Evolutionary conservation across 2,113 vertebrate species (phyloP).

Genomic region (Tenrec ecaudatus): DNA sequence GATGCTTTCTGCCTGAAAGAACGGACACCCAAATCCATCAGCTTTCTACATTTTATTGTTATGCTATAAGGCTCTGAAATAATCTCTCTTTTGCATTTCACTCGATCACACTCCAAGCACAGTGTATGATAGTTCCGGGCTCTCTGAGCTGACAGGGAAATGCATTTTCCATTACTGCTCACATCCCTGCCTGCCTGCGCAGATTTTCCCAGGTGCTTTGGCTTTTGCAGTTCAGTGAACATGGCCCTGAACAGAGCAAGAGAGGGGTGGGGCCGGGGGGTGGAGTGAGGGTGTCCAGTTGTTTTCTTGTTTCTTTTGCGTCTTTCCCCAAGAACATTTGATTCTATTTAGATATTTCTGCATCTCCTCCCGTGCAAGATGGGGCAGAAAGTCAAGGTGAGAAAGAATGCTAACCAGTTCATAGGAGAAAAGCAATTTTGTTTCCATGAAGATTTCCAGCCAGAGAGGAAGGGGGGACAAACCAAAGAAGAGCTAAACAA

Average conservation of each 20-base stretch:
- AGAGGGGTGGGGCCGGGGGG: conserved; percentile 14
- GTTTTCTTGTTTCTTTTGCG: conserved; percentile 53
- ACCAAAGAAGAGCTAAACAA: conserved; percentile 12
- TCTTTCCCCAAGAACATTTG: conserved; percentile 23
- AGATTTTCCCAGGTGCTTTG: conserved; percentile 33
- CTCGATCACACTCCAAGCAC: conserved; percentile 29
- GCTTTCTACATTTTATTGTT: conserved; percentile 45
- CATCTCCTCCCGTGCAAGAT: conserved; percentile 17
- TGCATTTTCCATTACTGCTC: conserved; percentile 49
- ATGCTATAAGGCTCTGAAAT: conserved; percentile 43
- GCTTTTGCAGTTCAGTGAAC: conserved; percentile 53
- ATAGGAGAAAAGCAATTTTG: conserved; percentile 11
- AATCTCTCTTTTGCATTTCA: conserved; percentile 56
- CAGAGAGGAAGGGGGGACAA: conserved; percentile 29
- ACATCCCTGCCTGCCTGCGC: conserved; percentile 8
- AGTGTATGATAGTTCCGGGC: conserved; percentile 29
- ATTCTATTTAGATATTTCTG: conserved; percentile 5
- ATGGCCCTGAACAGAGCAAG: background rate
- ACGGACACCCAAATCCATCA: conserved; percentile 8
- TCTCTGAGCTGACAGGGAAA: background rate
- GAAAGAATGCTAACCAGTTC: background rate
- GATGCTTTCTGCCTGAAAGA: conserved; percentile 26
- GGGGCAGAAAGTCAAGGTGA: conserved; percentile 46
- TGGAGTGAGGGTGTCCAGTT: conserved; percentile 37
- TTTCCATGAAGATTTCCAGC: conserved; percentile 38